Conservation (phyloP, 2,797 vertebrate genomes). For the Hoplostethus mediterraneus region DNA sequence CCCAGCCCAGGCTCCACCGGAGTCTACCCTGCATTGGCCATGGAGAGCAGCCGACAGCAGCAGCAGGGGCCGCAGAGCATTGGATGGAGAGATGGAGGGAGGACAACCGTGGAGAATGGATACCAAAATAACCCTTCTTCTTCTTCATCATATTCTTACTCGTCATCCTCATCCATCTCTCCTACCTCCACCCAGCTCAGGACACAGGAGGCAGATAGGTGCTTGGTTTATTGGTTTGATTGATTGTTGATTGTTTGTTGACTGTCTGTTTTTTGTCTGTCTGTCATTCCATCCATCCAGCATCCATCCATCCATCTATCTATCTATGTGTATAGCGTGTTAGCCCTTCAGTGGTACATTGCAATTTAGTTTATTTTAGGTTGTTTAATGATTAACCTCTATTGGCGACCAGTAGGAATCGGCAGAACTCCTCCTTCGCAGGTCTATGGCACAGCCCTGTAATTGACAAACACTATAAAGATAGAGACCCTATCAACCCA, state of each 20-base stretch:
- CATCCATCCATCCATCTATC: not conserved
- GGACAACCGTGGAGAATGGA: constrained; percentile 81
- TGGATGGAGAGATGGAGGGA: constrained; percentile 34
- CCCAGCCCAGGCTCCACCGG: constrained; percentile 66
- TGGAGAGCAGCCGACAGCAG: constrained; percentile 81
- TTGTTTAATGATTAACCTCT: too few species aligned
- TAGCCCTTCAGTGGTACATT: too few species aligned
- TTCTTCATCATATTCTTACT: constrained; percentile 16
- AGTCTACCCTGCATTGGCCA: constrained; percentile 88
- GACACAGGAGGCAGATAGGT: constrained; percentile 65
- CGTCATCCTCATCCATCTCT: constrained; percentile 58
- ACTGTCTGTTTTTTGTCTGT: not conserved
- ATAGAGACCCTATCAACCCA: too few species aligned
- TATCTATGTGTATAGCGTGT: too few species aligned
- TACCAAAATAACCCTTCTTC: constrained; percentile 81
- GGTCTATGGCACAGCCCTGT: too few species aligned
- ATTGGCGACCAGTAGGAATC: too few species aligned
- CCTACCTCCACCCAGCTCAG: constrained; percentile 51
- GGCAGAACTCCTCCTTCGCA: too few species aligned
- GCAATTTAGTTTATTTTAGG: too few species aligned
- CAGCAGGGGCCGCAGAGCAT: constrained; percentile 1
- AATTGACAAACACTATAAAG: too few species aligned
- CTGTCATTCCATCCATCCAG: not conserved
- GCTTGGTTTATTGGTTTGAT: not conserved
- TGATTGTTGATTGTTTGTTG: not conserved